phyloP scores from a whole-genome alignment of 2,888 invertebrate genomes.

The Metalampra italica region DNA sequence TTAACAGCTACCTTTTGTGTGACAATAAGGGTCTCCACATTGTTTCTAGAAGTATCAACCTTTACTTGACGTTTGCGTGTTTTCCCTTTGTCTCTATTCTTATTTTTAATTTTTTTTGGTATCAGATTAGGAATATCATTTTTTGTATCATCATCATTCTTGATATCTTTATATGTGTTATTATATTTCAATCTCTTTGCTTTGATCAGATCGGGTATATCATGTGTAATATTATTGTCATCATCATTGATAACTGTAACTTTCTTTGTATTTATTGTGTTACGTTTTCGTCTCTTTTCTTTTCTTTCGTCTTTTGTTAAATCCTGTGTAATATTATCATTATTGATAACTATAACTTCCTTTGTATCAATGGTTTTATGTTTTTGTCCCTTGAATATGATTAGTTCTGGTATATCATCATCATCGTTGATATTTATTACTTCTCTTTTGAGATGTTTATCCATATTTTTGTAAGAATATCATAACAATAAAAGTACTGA shows the following conservation, averaged over 20 bases:
- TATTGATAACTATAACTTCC: neutral
- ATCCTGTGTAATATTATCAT: neutral
- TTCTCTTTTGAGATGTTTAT: too few species aligned
- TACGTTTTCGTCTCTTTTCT: too few species aligned
- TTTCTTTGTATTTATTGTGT: neutral
- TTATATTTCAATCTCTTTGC: neutral
- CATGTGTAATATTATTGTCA: neutral
- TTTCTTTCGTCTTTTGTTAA: too few species aligned
- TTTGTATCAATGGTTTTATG: neutral
- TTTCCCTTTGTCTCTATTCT: neutral
- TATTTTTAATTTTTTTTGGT: neutral
- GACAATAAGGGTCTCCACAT: conserved; percentile 18
- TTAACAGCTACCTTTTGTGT: conserved; percentile 20
- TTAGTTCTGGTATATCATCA: neutral
- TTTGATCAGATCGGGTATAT: too few species aligned
- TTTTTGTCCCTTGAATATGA: neutral
- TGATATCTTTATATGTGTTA: neutral
- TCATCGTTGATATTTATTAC: neutral
- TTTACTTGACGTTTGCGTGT: conserved; percentile 1
- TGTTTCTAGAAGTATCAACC: neutral
- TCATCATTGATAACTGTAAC: neutral
- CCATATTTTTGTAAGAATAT: too few species aligned
- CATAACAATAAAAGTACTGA: too few species aligned
- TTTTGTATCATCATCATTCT: too few species aligned
- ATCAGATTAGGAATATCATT: neutral